phyloP scores from a whole-genome alignment of 2,888 invertebrate genomes.

The Urechis unicinctus region DNA sequence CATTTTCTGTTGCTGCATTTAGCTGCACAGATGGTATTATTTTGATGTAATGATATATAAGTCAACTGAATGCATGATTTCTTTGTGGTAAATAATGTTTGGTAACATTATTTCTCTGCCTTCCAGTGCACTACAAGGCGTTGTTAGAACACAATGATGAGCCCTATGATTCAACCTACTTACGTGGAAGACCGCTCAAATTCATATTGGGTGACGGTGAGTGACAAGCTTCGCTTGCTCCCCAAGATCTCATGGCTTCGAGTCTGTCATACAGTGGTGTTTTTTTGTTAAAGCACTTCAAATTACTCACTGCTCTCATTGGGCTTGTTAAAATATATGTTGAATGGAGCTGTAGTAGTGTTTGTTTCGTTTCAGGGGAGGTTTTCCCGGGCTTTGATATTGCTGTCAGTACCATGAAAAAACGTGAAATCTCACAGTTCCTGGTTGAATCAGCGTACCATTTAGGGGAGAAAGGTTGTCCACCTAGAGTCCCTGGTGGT shows the following conservation, averaged over 20 bases:
- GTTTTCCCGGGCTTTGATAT: conserved; percentile 19
- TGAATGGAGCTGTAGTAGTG: no score
- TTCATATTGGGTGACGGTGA: conserved; percentile 7
- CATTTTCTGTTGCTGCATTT: conserved; percentile 1
- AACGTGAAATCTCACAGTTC: conserved; percentile 73
- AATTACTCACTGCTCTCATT: neutral
- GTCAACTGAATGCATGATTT: neutral
- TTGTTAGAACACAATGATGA: conserved; percentile 65
- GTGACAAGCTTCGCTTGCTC: no score
- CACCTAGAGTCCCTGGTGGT: conserved; percentile 68
- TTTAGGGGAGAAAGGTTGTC: conserved; percentile 69
- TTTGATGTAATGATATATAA: neutral
- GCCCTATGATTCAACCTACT: conserved; percentile 61
- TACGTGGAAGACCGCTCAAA: conserved; percentile 46
- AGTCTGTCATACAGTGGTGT: no score
- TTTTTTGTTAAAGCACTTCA: conserved; percentile 5
- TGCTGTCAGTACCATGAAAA: conserved; percentile 60
- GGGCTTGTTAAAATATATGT: neutral
- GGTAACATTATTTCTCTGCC: neutral
- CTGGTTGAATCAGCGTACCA: conserved; percentile 68
- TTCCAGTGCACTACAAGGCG: conserved; percentile 62
- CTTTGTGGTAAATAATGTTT: no score
- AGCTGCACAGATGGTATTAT: neutral
- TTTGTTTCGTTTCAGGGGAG: conserved; percentile 2
- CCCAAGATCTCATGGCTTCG: no score